Evolutionary conservation across 2,113 vertebrate species (phyloP).

Genomic region (Microcebus murinus): DNA sequence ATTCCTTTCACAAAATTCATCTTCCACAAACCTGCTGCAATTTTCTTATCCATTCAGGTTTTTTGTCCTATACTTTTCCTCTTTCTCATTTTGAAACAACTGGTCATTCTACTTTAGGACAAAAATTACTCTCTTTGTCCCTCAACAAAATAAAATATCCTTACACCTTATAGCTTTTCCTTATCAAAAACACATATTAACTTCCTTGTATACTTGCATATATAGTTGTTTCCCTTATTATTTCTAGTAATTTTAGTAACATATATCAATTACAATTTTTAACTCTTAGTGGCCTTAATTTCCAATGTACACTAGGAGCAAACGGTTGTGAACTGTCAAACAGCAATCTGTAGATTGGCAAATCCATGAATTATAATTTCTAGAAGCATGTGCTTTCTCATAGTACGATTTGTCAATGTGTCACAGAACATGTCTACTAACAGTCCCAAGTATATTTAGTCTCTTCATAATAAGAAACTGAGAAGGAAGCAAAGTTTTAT

Average conservation of each 20-base stretch:
- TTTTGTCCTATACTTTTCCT: background rate
- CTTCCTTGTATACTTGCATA: background rate
- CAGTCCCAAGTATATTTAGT: background rate
- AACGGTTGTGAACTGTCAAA: background rate
- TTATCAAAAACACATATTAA: background rate
- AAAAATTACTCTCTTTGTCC: background rate
- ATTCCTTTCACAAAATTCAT: background rate
- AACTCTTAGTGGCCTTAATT: background rate
- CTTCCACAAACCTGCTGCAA: background rate
- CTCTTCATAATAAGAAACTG: background rate
- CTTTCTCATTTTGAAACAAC: background rate
- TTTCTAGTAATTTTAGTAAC: background rate
- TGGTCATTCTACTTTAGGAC: background rate
- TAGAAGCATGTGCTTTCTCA: background rate
- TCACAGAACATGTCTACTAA: background rate
- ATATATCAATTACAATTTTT: background rate
- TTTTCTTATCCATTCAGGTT: background rate
- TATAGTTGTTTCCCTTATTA: background rate
- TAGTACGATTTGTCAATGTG: background rate
- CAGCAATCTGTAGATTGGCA: background rate
- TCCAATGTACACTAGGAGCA: background rate
- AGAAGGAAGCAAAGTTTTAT: background rate
- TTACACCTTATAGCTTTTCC: background rate
- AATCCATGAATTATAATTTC: background rate
- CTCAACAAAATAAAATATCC: background rate